Evolutionary conservation across 2,113 vertebrate species (phyloP).

Genomic region (Dromaius novaehollandiae): DNA sequence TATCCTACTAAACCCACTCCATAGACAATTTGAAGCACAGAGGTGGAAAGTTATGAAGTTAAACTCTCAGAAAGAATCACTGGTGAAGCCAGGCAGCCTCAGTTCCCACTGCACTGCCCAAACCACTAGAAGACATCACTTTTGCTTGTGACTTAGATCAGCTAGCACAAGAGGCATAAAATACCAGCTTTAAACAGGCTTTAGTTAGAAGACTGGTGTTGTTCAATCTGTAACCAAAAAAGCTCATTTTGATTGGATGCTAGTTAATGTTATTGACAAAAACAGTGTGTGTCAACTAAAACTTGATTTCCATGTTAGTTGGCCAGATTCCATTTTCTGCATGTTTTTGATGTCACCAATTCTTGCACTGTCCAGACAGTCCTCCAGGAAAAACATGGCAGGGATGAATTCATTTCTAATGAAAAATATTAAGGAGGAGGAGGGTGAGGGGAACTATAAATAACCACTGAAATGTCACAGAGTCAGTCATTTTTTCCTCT

Average conservation of each 20-base stretch:
- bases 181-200: neutral
- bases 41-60: neutral
- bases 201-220: neutral
- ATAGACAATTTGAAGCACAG: neutral
- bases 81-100: neutral
- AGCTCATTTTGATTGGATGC: neutral
- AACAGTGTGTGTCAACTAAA: neutral
- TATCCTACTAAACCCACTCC: neutral
- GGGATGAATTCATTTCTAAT: constrained; percentile 12
- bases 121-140: neutral
- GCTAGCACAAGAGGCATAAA: neutral
- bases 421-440: constrained; percentile 36
- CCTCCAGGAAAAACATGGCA: constrained; percentile 40
- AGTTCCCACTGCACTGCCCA: neutral
- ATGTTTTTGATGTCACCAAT: neutral
- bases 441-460: constrained; percentile 54
- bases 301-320: neutral
- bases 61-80: neutral
- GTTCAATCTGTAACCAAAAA: neutral
- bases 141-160: neutral
- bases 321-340: neutral
- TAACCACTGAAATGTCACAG: constrained; percentile 44
- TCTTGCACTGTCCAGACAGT: neutral
- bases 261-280: neutral
- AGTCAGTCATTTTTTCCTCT: constrained; percentile 59